Evolutionary conservation across 2,113 vertebrate species (phyloP), one percentile per base, ranked within the genome.

Genomic region (Oryzias woworae): DNA sequence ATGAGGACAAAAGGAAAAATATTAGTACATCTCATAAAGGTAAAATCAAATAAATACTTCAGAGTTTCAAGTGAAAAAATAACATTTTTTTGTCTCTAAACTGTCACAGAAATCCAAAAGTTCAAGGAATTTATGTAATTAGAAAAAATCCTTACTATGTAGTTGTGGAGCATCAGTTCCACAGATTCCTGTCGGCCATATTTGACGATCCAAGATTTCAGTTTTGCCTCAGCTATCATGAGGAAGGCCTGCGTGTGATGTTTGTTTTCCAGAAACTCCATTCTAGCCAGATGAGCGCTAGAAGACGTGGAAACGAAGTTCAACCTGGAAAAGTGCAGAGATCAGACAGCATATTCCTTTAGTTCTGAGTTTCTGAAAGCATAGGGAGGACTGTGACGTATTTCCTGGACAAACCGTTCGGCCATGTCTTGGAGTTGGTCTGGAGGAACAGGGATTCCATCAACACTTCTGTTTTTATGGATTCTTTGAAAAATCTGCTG

Each of bases 171-270:
- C 70, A 98, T 94, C 24, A 96, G 83, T 85, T 98, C 95, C 77
- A 98, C 95, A 0, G 96, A 95, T 26, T 98, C 97, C 43, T 93
- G 90, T 7, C 94, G 92, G 80, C 97, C 95, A 0, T 98, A 99
- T 90, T 98, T 98, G 80, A 99, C 95, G 88, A 98, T 98, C 97
- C 97, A 99, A 0, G 95, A 96, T 79, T 97, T 98, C 63, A 99
- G 94, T 83, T 98, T 98, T 14, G 95, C 95, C 87, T 99, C 97
- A 8, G 96, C 94, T 41, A 97, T 88, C 49, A 94, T 93, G 80
- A 98, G 91, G 69, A 98, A 96, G 52, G 94, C 96, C 73, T 98
- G 94, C 73, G 98, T 93, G 64, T 94, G 94, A 75, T 99, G 96
- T 87, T 97, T 96, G 87, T 94, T 92, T 87, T 98, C 95, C 88